Conservation (phyloP, 2,113 vertebrate genomes). For the Boleophthalmus pectinirostris region DNA sequence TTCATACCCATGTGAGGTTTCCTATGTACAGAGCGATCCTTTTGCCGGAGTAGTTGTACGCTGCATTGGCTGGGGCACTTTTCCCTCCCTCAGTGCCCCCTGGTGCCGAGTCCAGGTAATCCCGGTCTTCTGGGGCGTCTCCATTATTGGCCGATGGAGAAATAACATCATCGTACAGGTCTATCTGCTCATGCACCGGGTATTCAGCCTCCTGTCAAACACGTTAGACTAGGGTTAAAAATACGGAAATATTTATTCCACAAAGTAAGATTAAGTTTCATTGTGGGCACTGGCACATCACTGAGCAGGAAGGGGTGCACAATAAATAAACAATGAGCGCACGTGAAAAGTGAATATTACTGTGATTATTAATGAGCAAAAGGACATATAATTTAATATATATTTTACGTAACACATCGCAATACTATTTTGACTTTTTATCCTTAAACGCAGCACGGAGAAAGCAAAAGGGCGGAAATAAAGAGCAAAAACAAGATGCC, state of each 20-base stretch:
- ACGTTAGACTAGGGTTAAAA: background rate
- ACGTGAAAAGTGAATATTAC: too few relatives aligned
- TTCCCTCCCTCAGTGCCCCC: conserved; percentile 92
- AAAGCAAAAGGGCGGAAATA: background rate
- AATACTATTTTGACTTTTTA: too few relatives aligned
- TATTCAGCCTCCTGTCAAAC: conserved; percentile 88
- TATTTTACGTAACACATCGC: too few relatives aligned
- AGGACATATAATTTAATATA: too few relatives aligned
- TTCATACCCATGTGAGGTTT: conserved; percentile 95
- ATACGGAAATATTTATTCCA: background rate
- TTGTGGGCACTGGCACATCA: too few relatives aligned
- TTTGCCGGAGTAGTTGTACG: conserved; percentile 96
- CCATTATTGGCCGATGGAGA: conserved; percentile 99
- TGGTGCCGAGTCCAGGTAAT: conserved; percentile 92
- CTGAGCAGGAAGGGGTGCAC: too few relatives aligned
- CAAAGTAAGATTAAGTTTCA: background rate
- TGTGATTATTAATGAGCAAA: too few relatives aligned
- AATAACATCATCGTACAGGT: conserved; percentile 97
- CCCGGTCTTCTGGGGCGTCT: conserved; percentile 95
- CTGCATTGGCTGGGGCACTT: conserved; percentile 89
- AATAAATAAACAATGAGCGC: too few relatives aligned
- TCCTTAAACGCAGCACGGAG: background rate
- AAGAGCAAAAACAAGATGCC: background rate
- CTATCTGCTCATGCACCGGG: conserved; percentile 95
- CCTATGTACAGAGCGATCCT: conserved; percentile 96